A percentile compares a stretch with the other conserved stretches of the same genome.
phyloP scores from a whole-genome alignment of 2,113 vertebrate species.

The Hyperoodon ampullatus region DNA sequence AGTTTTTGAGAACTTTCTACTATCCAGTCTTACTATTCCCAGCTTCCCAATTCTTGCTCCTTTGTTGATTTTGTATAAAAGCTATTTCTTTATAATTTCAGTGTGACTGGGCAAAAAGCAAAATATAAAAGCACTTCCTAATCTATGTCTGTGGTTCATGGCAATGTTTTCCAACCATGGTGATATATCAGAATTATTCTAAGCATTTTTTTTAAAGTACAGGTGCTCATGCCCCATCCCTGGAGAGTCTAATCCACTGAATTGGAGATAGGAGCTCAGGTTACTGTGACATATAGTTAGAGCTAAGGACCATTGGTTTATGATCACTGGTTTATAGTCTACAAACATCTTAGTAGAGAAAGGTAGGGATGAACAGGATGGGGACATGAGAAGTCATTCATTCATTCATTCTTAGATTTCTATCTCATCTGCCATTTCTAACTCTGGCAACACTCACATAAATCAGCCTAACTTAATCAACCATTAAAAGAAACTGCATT shows the following conservation, averaged over 20 bases:
- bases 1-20: constrained; percentile 23
- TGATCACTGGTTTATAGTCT: background rate
- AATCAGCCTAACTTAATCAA: background rate
- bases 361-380: background rate
- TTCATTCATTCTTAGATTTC: constrained; percentile 34
- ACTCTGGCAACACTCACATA: background rate
- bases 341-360: constrained; percentile 8
- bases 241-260: background rate
- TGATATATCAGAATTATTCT: constrained; percentile 31
- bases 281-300: constrained; percentile 21
- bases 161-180: background rate
- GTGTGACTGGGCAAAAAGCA: background rate
- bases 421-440: background rate
- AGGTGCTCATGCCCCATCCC: background rate
- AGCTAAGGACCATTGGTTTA: background rate
- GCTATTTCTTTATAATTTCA: constrained; percentile 33
- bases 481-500: background rate
- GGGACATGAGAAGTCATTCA: background rate
- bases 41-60: background rate
- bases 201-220: background rate
- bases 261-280: background rate
- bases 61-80: constrained; percentile 30
- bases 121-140: constrained; percentile 6
- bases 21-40: background rate
- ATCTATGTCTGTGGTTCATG: background rate